These are phyloP conservation scores for Paragorgia papillata DNA, from an alignment of 92 coral and sea anemone genomes.

Conservation along the genomic window DNA sequence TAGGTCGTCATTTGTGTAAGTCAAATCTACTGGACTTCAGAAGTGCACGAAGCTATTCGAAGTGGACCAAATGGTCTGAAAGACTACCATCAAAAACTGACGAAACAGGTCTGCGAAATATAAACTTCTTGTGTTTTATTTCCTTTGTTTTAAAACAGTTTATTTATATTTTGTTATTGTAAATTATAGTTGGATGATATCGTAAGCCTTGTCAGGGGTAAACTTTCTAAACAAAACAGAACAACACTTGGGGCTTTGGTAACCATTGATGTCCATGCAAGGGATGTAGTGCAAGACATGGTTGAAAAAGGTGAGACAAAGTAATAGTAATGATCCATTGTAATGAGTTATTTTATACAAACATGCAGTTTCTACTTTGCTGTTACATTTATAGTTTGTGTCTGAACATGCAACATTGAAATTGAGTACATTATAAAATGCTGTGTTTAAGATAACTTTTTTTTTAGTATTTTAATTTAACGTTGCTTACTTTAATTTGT, in stretches of 20 bases:
- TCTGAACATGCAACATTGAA: no score
- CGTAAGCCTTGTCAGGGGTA: conserved; percentile 97
- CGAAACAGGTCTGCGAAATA: conserved; percentile 67
- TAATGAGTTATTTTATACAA: no score
- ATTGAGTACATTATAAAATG: no score
- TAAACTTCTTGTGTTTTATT: not conserved
- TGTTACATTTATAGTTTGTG: no score
- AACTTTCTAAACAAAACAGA: conserved; percentile 95
- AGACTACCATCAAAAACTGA: conserved; percentile 87
- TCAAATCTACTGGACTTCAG: conserved; percentile 98
- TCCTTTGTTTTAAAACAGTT: not conserved
- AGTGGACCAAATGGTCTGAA: conserved; percentile 94
- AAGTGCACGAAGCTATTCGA: conserved; percentile 97
- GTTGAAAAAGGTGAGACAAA: conserved; percentile 70
- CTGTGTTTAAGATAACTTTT: no score
- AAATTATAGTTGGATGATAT: conserved; percentile 78
- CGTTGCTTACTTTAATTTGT: no score
- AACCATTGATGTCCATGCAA: conserved; percentile 98
- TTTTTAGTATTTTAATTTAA: no score
- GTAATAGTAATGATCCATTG: not conserved
- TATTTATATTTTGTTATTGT: no score
- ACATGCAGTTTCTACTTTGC: no score
- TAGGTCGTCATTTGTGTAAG: conserved; percentile 96
- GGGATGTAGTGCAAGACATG: conserved; percentile 96
- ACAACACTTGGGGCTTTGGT: conserved; percentile 97